Base-by-base conservation (phyloP, 2,113 vertebrate genomes). In the Eidolon helvum region DNA sequence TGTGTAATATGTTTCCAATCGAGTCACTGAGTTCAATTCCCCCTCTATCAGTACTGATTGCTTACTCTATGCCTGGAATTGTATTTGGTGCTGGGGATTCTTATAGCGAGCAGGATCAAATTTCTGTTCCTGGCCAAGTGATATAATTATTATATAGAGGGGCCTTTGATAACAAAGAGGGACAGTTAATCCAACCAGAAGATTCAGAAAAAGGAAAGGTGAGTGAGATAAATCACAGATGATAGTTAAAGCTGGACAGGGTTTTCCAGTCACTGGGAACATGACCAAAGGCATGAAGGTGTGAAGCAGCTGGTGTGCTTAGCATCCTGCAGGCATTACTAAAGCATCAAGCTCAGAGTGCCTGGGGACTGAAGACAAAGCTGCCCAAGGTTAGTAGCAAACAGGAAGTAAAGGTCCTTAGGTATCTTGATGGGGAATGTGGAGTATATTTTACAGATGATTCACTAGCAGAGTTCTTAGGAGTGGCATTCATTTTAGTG, bases 401-500 rank as follows among this genome's bases (percentile, higher is more conserved):
- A 26, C 24, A 78, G 57, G 69, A 65, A 10, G 18, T 38, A 2
- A 22, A 90, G 28, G 10, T n/a, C 24, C 4, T 35, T 24, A 9
- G 2, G 9, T 22, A 15, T 69, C 57, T 74, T 28, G 14, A 28
- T 28, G 9, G 26, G 14, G 53, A 90, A 45, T 15, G 12, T 24
- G 48, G 78, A 92, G 38, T 65, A 30, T 50, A 57, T 72, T 77
- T 91, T 84, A 43, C 57, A 84, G 95, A 61, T 69, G 50, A 50
- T 72, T 89, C 68, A 30, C 50, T 26, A 43, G 10, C 33, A 63
- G 78, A 85, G 65, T 66, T 96, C 75, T 91, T 48, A 71, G 55
- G 35, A 75, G 22, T 43, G 38, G 59, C 78, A 66, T 92, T 95
- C 89, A 94, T 84, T 96, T 91, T 86, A 93, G 75, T 80, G 87